phyloP scores from a whole-genome alignment of 2,797 vertebrate species.

The Numenius phaeopus region DNA sequence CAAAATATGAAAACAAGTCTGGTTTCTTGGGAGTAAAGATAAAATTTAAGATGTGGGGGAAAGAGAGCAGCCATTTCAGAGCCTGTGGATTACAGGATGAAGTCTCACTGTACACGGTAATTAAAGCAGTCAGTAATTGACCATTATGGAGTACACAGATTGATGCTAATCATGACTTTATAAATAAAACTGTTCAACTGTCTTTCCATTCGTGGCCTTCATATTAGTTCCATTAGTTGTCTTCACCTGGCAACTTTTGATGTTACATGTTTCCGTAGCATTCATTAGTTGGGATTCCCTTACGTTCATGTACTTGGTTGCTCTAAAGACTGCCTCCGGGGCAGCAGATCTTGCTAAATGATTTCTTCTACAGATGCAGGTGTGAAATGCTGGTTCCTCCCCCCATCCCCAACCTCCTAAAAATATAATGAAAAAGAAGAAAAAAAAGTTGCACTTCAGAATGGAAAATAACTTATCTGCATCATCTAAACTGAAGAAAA shows the following conservation, averaged over 20 bases:
- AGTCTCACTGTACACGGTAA: neutral
- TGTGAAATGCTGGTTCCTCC: neutral
- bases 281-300: neutral
- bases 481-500: neutral
- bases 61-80: neutral
- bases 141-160: neutral
- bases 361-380: neutral
- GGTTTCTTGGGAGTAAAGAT: neutral
- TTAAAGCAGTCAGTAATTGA: neutral
- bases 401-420: fast-evolving
- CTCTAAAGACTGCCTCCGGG: neutral
- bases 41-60: neutral
- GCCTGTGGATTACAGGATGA: neutral
- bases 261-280: neutral
- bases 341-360: neutral
- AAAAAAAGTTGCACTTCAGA: neutral
- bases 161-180: neutral
- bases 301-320: neutral
- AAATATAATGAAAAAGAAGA: neutral
- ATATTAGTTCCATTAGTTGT: neutral
- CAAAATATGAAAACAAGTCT: neutral
- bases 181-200: neutral
- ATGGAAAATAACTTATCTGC: neutral
- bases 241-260: neutral
- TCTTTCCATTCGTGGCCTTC: neutral